Evolutionary conservation across 2,113 vertebrate genomes (phyloP).

Genomic region (Tychaedon coryphoeus): DNA sequence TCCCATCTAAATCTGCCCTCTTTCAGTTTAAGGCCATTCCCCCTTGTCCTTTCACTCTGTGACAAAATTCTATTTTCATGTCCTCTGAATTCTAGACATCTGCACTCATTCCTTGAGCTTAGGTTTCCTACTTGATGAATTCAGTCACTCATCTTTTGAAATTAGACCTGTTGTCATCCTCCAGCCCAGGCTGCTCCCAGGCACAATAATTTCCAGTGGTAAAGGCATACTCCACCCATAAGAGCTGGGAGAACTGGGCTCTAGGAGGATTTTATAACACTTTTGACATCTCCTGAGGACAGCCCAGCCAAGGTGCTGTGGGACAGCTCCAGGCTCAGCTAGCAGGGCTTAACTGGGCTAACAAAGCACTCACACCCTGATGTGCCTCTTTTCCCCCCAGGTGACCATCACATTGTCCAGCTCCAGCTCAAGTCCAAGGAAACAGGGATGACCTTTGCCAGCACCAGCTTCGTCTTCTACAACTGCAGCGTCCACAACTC

Average conservation of each 20-base stretch:
- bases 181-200: neutral
- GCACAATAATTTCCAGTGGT: neutral
- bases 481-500: conserved; percentile 98
- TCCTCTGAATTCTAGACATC: neutral
- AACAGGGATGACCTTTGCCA: conserved; percentile 95
- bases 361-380: neutral
- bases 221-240: rapidly evolving
- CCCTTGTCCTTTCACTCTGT: neutral
- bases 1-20: neutral
- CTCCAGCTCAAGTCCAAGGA: conserved; percentile 98
- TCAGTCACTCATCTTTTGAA: neutral
- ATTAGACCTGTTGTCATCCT: neutral
- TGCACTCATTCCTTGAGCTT: neutral
- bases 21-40: no score
- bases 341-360: neutral
- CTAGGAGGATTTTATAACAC: neutral
- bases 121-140: neutral
- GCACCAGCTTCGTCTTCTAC: conserved; percentile 98
- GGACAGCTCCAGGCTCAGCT: neutral
- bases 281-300: neutral
- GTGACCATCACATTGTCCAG: conserved; percentile 96
- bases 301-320: neutral
- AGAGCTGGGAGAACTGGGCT: neutral
- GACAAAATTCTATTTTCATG: neutral
- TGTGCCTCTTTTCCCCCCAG: conserved; percentile 49